These are phyloP conservation scores for Apis florea DNA, from an alignment of 1,140 invertebrate species.

Conservation along the genomic window DNA sequence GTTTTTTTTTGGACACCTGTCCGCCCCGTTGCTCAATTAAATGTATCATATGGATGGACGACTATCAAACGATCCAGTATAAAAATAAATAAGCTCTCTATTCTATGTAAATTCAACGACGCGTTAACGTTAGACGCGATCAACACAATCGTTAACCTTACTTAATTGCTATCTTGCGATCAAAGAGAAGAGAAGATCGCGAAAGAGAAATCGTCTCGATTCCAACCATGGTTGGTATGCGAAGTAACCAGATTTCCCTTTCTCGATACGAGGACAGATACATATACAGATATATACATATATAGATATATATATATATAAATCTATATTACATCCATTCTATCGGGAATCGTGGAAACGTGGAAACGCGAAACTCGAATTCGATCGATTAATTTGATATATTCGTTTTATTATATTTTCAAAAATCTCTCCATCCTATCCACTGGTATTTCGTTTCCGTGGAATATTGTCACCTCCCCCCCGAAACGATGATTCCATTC, in stretches of 20 bases:
- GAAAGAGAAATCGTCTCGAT: not conserved
- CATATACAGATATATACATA: not conserved
- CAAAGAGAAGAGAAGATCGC: not conserved
- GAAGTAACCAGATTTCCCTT: not conserved
- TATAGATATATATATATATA: not conserved
- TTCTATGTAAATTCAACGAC: conserved; percentile 56
- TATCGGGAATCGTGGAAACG: conserved; percentile 25
- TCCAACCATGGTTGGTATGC: too few relatives aligned
- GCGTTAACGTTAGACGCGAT: conserved; percentile 40
- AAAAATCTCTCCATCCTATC: too few relatives aligned
- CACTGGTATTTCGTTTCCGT: not conserved
- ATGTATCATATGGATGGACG: conserved; percentile 30
- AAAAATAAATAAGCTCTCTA: conserved; percentile 72
- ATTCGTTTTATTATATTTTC: conserved; percentile 12
- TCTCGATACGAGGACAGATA: not conserved
- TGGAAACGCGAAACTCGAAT: not conserved
- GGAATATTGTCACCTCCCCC: not conserved
- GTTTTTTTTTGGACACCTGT: not conserved
- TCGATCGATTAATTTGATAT: conserved; percentile 11
- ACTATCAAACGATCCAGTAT: conserved; percentile 56
- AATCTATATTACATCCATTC: conserved; percentile 6
- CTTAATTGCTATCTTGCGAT: conserved; percentile 21
- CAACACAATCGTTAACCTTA: conserved; percentile 50
- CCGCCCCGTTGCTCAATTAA: conserved; percentile 10
- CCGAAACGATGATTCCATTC: not conserved